These are phyloP conservation scores for Pseudochirops corinnae DNA, from an alignment of 2,797 vertebrate genomes.

Conservation along the genomic window DNA sequence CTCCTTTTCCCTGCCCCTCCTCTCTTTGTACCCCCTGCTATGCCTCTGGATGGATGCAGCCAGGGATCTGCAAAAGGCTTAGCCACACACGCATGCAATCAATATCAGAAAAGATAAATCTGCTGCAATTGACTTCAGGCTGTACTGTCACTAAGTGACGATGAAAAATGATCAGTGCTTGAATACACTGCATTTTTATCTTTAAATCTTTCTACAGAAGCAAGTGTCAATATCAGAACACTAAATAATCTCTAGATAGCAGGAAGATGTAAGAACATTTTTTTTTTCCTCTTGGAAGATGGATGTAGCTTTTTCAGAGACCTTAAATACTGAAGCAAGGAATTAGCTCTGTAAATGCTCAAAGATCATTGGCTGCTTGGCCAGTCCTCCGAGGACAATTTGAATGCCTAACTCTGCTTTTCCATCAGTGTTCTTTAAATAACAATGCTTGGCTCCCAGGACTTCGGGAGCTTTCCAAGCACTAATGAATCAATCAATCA, in stretches of 20 bases:
- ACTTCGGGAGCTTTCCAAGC: constrained; percentile 49
- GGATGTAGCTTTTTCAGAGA: constrained; percentile 79
- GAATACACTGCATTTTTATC: constrained; percentile 85
- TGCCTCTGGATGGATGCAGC: constrained; percentile 14
- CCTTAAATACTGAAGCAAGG: constrained; percentile 79
- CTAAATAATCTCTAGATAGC: constrained; percentile 86
- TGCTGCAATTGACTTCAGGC: constrained; percentile 83
- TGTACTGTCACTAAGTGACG: constrained; percentile 85
- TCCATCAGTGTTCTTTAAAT: constrained; percentile 79
- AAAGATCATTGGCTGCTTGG: constrained; percentile 66
- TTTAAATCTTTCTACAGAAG: constrained; percentile 87
- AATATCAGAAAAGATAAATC: constrained; percentile 87
- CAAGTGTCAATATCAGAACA: constrained; percentile 84
- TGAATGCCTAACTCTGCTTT: constrained; percentile 67
- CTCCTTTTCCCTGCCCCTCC: not conserved
- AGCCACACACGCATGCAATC: constrained; percentile 75
- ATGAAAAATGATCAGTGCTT: constrained; percentile 85
- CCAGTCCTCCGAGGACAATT: constrained; percentile 57
- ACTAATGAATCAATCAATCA: constrained; percentile 73
- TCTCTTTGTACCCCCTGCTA: not conserved
- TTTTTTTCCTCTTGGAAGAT: constrained; percentile 76
- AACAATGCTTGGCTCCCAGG: constrained; percentile 68
- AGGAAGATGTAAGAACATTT: constrained; percentile 77
- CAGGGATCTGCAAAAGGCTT: constrained; percentile 73
- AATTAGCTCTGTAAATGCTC: constrained; percentile 81